Conservation (phyloP, 2,888 invertebrate species). For the Xestia ashworthii region DNA sequence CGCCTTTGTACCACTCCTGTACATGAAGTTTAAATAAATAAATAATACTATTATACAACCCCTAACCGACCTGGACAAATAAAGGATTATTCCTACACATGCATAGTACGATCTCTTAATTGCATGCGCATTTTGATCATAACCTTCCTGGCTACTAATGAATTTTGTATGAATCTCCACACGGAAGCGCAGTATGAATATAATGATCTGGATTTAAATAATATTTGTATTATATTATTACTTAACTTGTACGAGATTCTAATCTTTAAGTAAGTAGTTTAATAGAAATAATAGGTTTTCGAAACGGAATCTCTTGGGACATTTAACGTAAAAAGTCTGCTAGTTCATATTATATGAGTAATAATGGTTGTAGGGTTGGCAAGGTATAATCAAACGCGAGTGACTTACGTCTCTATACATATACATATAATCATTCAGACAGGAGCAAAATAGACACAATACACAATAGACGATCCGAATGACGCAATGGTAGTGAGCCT, state of each 20-base stretch:
- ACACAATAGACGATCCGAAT: too few relatives aligned
- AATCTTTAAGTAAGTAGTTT: neutral
- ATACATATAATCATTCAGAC: neutral
- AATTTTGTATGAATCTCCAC: slow-evolving; percentile 57
- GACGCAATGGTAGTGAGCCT: too few relatives aligned
- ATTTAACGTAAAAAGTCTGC: neutral
- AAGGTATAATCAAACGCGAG: neutral
- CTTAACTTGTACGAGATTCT: neutral
- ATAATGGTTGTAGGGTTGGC: neutral
- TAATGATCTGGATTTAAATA: slow-evolving; percentile 40
- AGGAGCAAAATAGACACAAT: neutral
- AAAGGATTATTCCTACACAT: slow-evolving; percentile 2
- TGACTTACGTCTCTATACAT: neutral
- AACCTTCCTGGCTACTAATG: slow-evolving; percentile 43
- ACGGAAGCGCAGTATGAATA: slow-evolving; percentile 42
- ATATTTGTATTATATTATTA: slow-evolving; percentile 12
- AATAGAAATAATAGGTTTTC: neutral
- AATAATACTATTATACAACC: too few relatives aligned
- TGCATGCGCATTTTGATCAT: slow-evolving; percentile 54
- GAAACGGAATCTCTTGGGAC: neutral
- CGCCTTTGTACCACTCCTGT: too few relatives aligned
- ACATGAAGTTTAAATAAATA: too few relatives aligned
- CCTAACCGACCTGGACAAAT: neutral
- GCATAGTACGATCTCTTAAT: slow-evolving; percentile 24
- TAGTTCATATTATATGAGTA: neutral